Evolutionary conservation across 2,113 vertebrate genomes (phyloP).

Genomic region (Chaetops frenatus): DNA sequence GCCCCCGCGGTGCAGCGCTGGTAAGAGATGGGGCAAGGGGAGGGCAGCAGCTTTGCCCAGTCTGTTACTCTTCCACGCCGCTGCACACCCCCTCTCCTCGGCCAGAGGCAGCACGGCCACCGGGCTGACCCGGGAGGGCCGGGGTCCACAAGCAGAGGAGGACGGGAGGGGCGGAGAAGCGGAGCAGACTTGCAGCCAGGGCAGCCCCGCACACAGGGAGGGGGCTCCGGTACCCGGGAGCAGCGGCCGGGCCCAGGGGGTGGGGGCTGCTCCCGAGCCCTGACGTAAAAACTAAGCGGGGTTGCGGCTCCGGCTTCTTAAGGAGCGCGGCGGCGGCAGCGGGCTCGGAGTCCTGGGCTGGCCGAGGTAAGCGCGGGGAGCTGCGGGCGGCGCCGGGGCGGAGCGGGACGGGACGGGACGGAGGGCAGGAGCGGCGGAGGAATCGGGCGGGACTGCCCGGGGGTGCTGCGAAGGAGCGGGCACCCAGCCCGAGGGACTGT

Average conservation of each 20-base stretch:
- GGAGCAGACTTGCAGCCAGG: background rate
- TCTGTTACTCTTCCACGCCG: too few species aligned
- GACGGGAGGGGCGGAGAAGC: background rate
- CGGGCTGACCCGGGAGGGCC: background rate
- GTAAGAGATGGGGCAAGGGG: too few species aligned
- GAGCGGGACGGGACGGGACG: background rate
- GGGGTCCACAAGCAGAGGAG: background rate
- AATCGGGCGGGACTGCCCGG: background rate
- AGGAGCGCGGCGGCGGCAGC: background rate
- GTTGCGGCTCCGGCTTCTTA: constrained; percentile 21
- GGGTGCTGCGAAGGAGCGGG: background rate
- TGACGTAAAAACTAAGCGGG: constrained; percentile 34
- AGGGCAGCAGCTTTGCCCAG: background rate
- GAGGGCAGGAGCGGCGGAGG: too few species aligned
- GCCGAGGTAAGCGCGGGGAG: background rate
- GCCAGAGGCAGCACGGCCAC: background rate
- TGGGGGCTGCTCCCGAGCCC: background rate
- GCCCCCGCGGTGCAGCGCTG: accelerated
- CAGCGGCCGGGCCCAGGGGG: background rate
- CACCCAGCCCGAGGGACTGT: too few species aligned
- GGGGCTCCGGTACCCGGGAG: background rate
- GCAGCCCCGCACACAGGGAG: background rate
- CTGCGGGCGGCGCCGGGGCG: background rate
- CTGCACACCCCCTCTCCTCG: background rate
- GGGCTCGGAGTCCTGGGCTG: background rate